phyloP scores from a whole-genome alignment of 2,797 vertebrate genomes.

The Serranus cabrilla region DNA sequence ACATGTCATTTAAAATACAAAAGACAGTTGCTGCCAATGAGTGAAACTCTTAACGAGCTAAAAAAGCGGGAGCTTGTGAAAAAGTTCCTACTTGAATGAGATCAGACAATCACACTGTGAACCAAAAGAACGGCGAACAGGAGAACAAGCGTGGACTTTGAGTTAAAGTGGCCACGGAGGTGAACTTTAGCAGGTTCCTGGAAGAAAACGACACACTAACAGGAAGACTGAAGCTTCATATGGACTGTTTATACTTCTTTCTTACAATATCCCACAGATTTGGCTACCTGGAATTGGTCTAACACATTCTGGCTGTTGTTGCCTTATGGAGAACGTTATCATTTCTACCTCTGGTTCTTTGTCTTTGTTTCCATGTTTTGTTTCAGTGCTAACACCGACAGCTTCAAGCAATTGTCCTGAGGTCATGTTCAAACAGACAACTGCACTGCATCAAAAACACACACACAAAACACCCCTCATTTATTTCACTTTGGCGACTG shows the following conservation, averaged over 20 bases:
- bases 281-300: slow-evolving; percentile 10
- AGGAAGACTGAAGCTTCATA: background rate
- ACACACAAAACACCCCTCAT: background rate
- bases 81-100: slow-evolving; percentile 13
- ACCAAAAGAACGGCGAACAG: slow-evolving; percentile 5
- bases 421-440: background rate
- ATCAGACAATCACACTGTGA: slow-evolving; percentile 39
- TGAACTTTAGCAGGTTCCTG: background rate
- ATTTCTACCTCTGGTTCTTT: slow-evolving; percentile 58
- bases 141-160: background rate
- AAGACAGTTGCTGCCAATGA: slow-evolving; percentile 40
- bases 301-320: slow-evolving; percentile 31
- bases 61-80: slow-evolving; percentile 3
- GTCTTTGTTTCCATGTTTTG: slow-evolving; percentile 29
- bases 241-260: slow-evolving; percentile 8
- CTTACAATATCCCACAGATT: slow-evolving; percentile 6
- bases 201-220: slow-evolving; percentile 12
- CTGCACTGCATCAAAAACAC: background rate
- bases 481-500: background rate
- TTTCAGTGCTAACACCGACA: background rate
- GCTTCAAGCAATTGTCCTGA: background rate
- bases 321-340: slow-evolving; percentile 11
- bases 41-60: slow-evolving; percentile 15
- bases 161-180: background rate
- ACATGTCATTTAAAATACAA: slow-evolving; percentile 34